Percentiles rank a stretch among this genome's conserved stretches.
These are phyloP conservation scores for Dolichomitus sp. DNA, from an alignment of 2,888 invertebrate genomes.

Conservation along the genomic window DNA sequence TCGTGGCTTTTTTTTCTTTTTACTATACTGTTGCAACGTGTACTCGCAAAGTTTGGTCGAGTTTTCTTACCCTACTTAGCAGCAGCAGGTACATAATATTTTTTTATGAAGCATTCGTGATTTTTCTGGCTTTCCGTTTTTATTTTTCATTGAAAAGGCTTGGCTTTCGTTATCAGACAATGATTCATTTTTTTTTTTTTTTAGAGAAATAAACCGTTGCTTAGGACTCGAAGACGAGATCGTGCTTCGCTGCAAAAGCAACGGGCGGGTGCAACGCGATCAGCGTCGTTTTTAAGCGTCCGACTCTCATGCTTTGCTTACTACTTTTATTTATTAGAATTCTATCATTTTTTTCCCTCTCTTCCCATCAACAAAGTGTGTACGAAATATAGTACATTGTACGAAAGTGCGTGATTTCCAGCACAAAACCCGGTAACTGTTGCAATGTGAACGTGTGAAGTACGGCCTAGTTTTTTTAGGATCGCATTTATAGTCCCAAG, in stretches of 20 bases:
- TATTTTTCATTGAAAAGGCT: neutral
- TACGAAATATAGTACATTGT: too few species aligned
- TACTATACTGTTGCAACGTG: neutral
- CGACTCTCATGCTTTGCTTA: too few species aligned
- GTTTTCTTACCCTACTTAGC: neutral
- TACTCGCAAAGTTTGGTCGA: neutral
- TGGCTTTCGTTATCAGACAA: neutral
- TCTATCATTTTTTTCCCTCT: too few species aligned
- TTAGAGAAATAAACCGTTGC: neutral
- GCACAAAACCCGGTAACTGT: too few species aligned
- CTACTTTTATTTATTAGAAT: too few species aligned
- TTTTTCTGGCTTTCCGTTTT: neutral
- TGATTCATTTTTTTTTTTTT: neutral
- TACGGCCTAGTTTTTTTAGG: too few species aligned
- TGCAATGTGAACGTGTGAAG: too few species aligned
- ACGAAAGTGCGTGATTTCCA: too few species aligned
- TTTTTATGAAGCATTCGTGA: neutral
- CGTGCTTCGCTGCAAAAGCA: constrained; percentile 37
- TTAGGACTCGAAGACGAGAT: constrained; percentile 38
- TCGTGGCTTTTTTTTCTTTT: neutral
- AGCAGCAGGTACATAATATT: neutral
- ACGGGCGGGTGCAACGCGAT: constrained; percentile 65
- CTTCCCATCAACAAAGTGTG: too few species aligned
- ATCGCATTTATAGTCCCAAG: too few species aligned
- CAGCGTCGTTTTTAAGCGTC: constrained; percentile 42